Evolutionary conservation across 2,888 invertebrate genomes (phyloP).

Genomic region (Macropis europaea): DNA sequence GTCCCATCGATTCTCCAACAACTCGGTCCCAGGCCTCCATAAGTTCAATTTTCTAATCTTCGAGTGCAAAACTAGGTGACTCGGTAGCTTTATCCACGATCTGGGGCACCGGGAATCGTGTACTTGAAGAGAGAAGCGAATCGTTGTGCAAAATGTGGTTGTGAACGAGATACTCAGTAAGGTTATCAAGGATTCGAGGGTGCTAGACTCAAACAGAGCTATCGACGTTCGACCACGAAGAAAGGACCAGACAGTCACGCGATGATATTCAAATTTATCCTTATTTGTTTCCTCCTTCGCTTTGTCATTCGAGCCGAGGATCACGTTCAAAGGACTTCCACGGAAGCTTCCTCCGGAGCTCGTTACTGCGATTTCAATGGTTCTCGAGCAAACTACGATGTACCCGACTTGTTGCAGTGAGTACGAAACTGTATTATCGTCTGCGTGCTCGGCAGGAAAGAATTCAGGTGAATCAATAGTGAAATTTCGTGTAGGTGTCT

Average conservation of each 20-base stretch:
- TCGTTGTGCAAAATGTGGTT: too few relatives aligned
- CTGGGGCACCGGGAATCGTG: too few relatives aligned
- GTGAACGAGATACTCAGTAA: neutral
- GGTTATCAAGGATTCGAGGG: neutral
- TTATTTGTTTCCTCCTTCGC: slow-evolving; percentile 28
- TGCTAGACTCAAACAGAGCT: neutral
- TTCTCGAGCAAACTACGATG: slow-evolving; percentile 62
- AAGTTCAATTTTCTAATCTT: too few relatives aligned
- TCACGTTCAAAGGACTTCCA: neutral
- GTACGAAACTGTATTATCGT: slow-evolving; percentile 34
- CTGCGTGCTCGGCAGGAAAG: neutral
- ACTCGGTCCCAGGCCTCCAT: too few relatives aligned
- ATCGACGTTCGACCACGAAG: neutral
- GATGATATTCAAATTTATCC: slow-evolving; percentile 31
- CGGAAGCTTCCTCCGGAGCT: slow-evolving; percentile 11
- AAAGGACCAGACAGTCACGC: neutral
- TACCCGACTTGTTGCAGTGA: slow-evolving; percentile 71
- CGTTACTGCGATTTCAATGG: slow-evolving; percentile 61
- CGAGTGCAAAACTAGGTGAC: too few relatives aligned
- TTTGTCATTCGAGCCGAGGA: slow-evolving; percentile 8
- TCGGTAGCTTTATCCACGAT: too few relatives aligned
- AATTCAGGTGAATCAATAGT: neutral
- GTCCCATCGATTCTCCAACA: too few relatives aligned
- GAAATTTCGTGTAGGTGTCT: slow-evolving; percentile 68
- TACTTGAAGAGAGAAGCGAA: too few relatives aligned